These are phyloP conservation scores for Tethea ocularis DNA, from an alignment of 2,888 invertebrate genomes.

Conservation along the genomic window DNA sequence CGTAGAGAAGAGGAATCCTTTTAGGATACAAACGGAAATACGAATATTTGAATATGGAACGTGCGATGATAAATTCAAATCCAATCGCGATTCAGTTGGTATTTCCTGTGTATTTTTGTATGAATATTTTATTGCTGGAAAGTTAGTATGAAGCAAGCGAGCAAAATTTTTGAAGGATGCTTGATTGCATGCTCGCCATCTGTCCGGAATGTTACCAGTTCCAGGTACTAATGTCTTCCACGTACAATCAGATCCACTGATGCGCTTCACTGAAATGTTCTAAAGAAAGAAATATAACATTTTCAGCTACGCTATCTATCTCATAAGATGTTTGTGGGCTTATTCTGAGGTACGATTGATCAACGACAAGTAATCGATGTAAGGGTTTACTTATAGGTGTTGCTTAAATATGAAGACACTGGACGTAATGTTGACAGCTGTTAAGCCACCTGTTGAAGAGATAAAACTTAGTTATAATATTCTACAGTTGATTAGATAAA, in stretches of 20 bases:
- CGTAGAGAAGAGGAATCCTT: slow-evolving; percentile 21
- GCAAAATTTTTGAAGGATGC: background rate
- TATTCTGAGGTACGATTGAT: slow-evolving; percentile 9
- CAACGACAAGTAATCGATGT: background rate
- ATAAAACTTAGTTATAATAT: too few relatives aligned
- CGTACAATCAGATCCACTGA: too few relatives aligned
- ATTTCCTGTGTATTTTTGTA: background rate
- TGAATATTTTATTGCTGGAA: background rate
- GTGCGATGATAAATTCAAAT: slow-evolving; percentile 23
- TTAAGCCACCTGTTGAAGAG: too few relatives aligned
- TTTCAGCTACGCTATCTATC: background rate
- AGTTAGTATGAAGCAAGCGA: background rate
- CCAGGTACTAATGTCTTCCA: too few relatives aligned
- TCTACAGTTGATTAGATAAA: too few relatives aligned
- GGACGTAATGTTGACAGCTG: too few relatives aligned
- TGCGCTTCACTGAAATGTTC: slow-evolving; percentile 2
- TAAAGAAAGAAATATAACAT: slow-evolving; percentile 1
- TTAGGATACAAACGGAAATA: slow-evolving; percentile 22
- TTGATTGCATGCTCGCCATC: too few relatives aligned
- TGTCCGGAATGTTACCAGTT: too few relatives aligned
- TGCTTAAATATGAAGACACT: too few relatives aligned
- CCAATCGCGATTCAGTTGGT: slow-evolving; percentile 8
- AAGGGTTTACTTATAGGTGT: too few relatives aligned
- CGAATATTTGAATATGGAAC: slow-evolving; percentile 34
- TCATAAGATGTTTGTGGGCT: background rate